Evolutionary conservation across 35 echinoderm and acorn worm genomes (phyloP).

Genomic region (Heliocidaris tuberculata): DNA sequence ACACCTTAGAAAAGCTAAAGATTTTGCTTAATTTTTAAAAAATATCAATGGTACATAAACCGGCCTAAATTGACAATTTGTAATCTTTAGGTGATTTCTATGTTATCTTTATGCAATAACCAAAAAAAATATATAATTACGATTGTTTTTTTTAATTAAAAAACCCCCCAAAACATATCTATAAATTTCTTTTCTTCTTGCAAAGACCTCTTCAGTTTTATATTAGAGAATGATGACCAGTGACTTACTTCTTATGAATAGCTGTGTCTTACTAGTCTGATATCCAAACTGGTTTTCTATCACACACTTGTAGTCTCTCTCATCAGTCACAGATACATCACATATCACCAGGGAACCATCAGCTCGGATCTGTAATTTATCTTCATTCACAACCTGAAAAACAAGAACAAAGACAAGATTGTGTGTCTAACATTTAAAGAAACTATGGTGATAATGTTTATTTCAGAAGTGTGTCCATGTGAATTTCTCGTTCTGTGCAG

Average conservation of each 20-base stretch:
- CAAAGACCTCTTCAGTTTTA: background rate
- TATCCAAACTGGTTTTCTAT: conserved; percentile 35
- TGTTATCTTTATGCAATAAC: background rate
- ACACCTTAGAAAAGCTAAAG: background rate
- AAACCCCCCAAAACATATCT: background rate
- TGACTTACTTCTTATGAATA: conserved; percentile 37
- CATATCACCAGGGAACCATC: conserved; percentile 24
- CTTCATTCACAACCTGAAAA: background rate
- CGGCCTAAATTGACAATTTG: background rate
- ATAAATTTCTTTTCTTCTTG: background rate
- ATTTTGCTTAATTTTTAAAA: background rate
- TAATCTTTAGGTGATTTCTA: background rate
- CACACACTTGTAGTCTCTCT: conserved; percentile 17
- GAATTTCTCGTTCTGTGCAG: no score
- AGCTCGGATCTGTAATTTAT: background rate
- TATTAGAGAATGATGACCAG: background rate
- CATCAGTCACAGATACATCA: background rate
- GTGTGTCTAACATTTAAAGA: no score
- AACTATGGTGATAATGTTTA: no score
- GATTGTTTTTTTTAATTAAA: no score
- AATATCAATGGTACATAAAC: background rate
- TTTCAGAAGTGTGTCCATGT: no score
- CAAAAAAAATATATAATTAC: background rate
- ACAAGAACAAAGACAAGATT: background rate
- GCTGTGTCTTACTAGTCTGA: background rate